Percentiles rank a stretch among this genome's conserved stretches.
phyloP scores from a whole-genome alignment of 30 jellyfish, hydroid and myxozoan genomes.

The Cassiopea andromeda region DNA sequence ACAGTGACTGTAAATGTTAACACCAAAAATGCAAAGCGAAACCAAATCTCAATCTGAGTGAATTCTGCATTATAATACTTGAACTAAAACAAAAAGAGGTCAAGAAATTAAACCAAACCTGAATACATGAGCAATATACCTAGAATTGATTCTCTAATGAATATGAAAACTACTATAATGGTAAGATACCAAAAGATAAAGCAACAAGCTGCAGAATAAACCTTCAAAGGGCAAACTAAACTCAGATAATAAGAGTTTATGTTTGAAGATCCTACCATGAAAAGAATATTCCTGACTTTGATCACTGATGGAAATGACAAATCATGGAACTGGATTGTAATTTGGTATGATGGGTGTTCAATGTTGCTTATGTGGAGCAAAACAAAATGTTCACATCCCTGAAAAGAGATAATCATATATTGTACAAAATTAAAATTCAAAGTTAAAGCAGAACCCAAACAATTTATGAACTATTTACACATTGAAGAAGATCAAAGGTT shows the following conservation, averaged over 20 bases:
- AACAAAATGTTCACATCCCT: conserved; percentile 94
- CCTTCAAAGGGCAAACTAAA: neutral
- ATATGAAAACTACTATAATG: too few relatives aligned
- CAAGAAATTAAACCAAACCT: neutral
- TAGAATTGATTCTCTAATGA: too few relatives aligned
- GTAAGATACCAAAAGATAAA: neutral
- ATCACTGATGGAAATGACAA: conserved; percentile 80
- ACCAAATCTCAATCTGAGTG: conserved; percentile 99
- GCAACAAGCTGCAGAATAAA: neutral
- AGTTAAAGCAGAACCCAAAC: too few relatives aligned
- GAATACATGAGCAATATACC: too few relatives aligned
- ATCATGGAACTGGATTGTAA: conserved; percentile 72
- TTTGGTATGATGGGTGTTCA: conserved; percentile 87
- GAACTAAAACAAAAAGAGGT: conserved; percentile 63
- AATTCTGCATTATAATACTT: conserved; percentile 91
- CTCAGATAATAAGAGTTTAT: neutral
- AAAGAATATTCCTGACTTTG: conserved; percentile 78
- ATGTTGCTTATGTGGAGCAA: conserved; percentile 84
- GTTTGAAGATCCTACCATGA: conserved; percentile 72
- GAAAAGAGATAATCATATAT: neutral
- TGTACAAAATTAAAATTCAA: too few relatives aligned
- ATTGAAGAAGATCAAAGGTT: too few relatives aligned
- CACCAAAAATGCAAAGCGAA: conserved; percentile 96
- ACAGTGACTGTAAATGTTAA: conserved; percentile 97
- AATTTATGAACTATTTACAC: too few relatives aligned